phyloP scores from a whole-genome alignment of 2,888 invertebrate genomes.

The Anticlea derivata region DNA sequence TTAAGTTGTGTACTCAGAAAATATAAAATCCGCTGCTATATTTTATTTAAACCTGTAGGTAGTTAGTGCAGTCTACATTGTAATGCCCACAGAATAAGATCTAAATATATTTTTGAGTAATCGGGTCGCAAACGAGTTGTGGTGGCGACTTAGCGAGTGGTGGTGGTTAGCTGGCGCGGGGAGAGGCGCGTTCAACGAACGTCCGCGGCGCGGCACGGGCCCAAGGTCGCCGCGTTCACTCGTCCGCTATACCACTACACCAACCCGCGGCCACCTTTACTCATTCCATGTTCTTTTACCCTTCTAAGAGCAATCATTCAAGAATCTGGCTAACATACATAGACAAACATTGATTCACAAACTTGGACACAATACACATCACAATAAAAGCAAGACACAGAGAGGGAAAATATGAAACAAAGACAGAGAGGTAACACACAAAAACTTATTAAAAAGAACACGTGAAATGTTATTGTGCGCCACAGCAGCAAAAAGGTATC shows the following conservation, averaged over 20 bases:
- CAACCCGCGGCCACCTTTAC: constrained; percentile 26
- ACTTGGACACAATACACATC: too few species aligned
- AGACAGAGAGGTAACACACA: too few species aligned
- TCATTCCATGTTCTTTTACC: background rate
- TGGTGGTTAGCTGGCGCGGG: constrained; percentile 44
- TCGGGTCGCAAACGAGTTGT: constrained; percentile 71
- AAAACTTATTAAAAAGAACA: too few species aligned
- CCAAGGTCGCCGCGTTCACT: constrained; percentile 79
- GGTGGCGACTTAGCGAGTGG: constrained; percentile 41
- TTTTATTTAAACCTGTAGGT: background rate
- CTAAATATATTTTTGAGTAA: constrained; percentile 62
- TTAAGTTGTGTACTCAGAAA: too few species aligned
- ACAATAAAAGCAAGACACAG: too few species aligned
- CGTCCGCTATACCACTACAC: constrained; percentile 47
- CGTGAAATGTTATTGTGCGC: too few species aligned
- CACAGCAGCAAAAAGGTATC: too few species aligned
- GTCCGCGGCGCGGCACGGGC: constrained; percentile 78
- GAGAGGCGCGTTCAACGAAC: constrained; percentile 76
- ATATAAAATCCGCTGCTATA: background rate
- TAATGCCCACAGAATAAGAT: constrained; percentile 33
- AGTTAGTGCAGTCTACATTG: constrained; percentile 12
- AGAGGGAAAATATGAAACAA: too few species aligned
- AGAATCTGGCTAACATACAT: background rate
- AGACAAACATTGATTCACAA: too few species aligned
- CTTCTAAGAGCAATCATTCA: background rate